A percentile compares a stretch with the other conserved stretches of the same genome.
Conservation (phyloP, 2,113 vertebrate genomes). For the Boleophthalmus pectinirostris region DNA sequence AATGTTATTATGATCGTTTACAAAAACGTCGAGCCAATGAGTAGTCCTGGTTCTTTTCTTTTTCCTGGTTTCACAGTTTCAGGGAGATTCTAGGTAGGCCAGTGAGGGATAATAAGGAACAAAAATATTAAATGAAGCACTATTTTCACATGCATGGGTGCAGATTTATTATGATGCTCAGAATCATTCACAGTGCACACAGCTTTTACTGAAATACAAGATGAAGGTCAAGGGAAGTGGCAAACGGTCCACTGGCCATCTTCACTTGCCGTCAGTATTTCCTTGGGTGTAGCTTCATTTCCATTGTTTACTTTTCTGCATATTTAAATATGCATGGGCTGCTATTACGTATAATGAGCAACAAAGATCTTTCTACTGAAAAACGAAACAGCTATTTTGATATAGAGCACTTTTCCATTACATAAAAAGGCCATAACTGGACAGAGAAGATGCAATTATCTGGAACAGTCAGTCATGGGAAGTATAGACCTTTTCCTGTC, state of each 20-base stretch:
- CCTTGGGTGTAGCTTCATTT: neutral
- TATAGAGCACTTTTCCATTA: neutral
- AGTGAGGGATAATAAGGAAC: neutral
- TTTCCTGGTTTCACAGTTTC: too few species aligned
- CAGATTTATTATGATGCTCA: neutral
- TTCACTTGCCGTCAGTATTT: neutral
- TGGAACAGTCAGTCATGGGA: too few species aligned
- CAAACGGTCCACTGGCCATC: neutral
- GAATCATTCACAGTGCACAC: neutral
- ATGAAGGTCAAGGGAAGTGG: neutral
- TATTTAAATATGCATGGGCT: constrained; percentile 12
- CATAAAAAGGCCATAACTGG: neutral
- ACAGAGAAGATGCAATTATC: neutral
- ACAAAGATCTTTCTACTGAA: too few species aligned
- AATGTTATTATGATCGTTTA: too few species aligned
- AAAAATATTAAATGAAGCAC: neutral
- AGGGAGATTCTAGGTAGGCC: neutral
- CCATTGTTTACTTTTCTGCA: neutral
- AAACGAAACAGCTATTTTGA: neutral
- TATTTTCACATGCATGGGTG: neutral
- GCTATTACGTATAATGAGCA: constrained; percentile 13
- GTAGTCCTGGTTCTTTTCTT: too few species aligned
- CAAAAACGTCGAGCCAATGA: too few species aligned
- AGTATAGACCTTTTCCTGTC: too few species aligned
- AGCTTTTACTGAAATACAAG: neutral